Conservation (phyloP, 2,888 invertebrate species). For the Orthosia incerta region DNA sequence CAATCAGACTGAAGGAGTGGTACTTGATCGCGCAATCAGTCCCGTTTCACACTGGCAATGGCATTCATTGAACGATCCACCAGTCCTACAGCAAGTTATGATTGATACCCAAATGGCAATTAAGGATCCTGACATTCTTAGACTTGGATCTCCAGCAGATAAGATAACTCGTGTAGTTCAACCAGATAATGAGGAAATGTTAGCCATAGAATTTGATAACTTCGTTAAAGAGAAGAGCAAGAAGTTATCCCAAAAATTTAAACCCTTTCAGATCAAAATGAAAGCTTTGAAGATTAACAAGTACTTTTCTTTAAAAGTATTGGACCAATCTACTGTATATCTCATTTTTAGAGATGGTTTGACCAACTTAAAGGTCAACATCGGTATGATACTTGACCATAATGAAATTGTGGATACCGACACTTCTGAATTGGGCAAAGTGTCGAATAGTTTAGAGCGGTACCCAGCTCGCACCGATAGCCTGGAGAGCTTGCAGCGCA, state of each 20-base stretch:
- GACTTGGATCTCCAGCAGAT: constrained; percentile 73
- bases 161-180: constrained; percentile 68
- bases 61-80: constrained; percentile 87
- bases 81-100: constrained; percentile 87
- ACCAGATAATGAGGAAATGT: constrained; percentile 84
- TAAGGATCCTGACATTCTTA: constrained; percentile 83
- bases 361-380: constrained; percentile 83
- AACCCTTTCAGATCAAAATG: constrained; percentile 87
- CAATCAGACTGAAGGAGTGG: constrained; percentile 87
- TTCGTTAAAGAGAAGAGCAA: constrained; percentile 86
- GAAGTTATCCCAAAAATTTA: constrained; percentile 81
- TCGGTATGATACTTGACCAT: constrained; percentile 89
- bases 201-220: constrained; percentile 86
- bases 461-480: constrained; percentile 82
- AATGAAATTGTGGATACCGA: constrained; percentile 88
- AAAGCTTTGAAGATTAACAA: constrained; percentile 87
- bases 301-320: constrained; percentile 83
- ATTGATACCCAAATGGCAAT: constrained; percentile 84
- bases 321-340: constrained; percentile 85
- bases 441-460: constrained; percentile 74
- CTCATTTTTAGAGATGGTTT: constrained; percentile 84
- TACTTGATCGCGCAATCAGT: constrained; percentile 83
- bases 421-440: constrained; percentile 79
- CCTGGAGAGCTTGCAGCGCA: constrained; percentile 82
- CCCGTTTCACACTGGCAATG: constrained; percentile 88